Base-by-base conservation (phyloP, 1,140 invertebrate genomes). In the Cotesia glomerata region DNA sequence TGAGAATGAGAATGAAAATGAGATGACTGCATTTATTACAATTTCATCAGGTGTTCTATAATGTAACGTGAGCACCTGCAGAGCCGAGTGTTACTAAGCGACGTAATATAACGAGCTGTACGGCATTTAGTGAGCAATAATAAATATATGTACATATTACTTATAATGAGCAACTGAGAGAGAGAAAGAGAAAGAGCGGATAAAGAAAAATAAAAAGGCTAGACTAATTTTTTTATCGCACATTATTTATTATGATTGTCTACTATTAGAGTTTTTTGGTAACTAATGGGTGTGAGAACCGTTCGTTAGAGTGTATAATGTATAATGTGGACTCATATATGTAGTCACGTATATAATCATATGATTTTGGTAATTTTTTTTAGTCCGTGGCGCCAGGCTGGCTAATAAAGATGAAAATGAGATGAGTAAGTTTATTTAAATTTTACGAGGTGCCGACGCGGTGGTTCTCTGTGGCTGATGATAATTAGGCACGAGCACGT, bases 1-100 rank as follows among this genome's bases (percentile, higher is more conserved):
- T 85, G 83, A 85, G 81, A 83, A 85, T 85, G 83, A 85, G 81
- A 78, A 82, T 85, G 84, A 85, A 85, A 85, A 86, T 85, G 80
- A 87, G 80, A 85, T 80, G 83, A 82, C 75, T 82, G 79, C 79
- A 79, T 83, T 85, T 83, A 85, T 85, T 86, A 84, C 80, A 84
- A 85, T 86, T 85, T 84, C 76, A 79, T 86, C 84, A 85, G 84
- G 83, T 87, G 82, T 79, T 81, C 78, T 79, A 77, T 71, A 78
- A 78, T 73, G 51, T 26, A 26, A 1, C 68, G 61, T 68, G n/a
- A 39, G 54, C 65, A 71, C 58, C 65, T 63, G 56, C 54, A 49
- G 54, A 34, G 61, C 39, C 3, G 39, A 45, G 39, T 45, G 39
- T 45, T 8, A 45, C 39, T 54, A 9, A 58, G 18, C 18, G 56